Evolutionary conservation across 2,113 vertebrate species (phyloP), one percentile per base, ranked within the genome.

Genomic region (Ranitomeya variabilis): DNA sequence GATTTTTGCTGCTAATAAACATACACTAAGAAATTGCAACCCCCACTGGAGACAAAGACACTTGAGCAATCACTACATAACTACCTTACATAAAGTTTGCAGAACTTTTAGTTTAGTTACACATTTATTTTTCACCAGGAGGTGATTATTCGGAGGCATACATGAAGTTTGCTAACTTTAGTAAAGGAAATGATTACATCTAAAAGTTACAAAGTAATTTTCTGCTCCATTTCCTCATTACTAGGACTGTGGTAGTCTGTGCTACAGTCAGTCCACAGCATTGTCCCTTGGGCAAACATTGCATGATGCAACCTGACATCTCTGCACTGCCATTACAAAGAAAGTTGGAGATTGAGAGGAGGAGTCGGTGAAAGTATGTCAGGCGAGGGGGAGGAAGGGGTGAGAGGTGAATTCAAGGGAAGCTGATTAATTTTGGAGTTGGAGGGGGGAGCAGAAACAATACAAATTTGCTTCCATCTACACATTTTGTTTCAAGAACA

Each of bases 331-430:
- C 3, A 66, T 71, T 79, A 80, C 5, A 83, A 73, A 76, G 69
- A 88, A 88, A 88, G 79, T 83, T 59, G 45, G 60, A 82, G 57
- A 66, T 16, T 11, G 26, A 54, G 45, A 84, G 54, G 73, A 86
- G 89, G 89, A 69, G 81, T n/a, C 14, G 11, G 71, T 83, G 85
- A 83, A 88, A 84, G 45, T 87, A 87, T 87, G 87, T 83, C 90
- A 77, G 45, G 26, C 26, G 21, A 26, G 31, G 37, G 66, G 77
- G 45, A 69, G 64, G 37, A 45, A 0, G 6, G 0, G 69, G 52
- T 6, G 45, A 71, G 84, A 67, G 74, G 59, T 79, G 76, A 84
- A 87, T 55, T 54, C 59, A 12, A 78, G 85, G 60, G n/a, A 21
- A 54, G 23, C 0, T 19, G n/a, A 67, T 76, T 76, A 19, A 76